Conservation (phyloP, 2,888 invertebrate genomes). For the Tupiocoris notatus region DNA sequence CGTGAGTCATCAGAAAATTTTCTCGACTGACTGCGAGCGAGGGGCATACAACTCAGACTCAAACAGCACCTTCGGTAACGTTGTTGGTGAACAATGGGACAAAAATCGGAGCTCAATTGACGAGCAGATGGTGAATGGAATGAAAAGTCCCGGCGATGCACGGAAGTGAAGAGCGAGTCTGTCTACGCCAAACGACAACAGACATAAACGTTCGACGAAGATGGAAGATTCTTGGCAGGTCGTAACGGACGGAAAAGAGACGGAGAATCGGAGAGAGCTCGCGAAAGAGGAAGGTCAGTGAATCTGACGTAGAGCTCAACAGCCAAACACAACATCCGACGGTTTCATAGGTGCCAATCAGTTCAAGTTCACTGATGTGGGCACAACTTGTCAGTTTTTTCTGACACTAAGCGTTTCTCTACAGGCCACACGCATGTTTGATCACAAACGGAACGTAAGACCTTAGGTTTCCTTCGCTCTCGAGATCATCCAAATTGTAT, state of each 20-base stretch:
- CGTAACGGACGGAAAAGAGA: not conserved
- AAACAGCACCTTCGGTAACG: not conserved
- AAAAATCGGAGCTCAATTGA: conserved; percentile 44
- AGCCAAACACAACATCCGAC: not conserved
- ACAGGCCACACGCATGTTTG: not conserved
- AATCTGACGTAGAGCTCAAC: too few species aligned
- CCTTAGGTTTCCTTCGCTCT: too few species aligned
- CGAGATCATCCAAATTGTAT: too few species aligned
- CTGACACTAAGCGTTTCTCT: conserved; percentile 2
- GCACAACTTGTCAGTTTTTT: conserved; percentile 34
- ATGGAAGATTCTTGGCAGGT: not conserved
- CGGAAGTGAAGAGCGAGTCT: not conserved
- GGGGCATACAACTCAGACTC: not conserved
- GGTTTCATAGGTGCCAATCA: conserved; percentile 10
- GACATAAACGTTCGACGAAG: not conserved
- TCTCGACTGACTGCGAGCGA: not conserved
- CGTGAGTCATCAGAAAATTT: conserved; percentile 39
- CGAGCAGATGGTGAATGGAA: conserved; percentile 42
- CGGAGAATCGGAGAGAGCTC: not conserved
- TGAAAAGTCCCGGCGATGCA: conserved; percentile 13
- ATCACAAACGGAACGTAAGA: too few species aligned
- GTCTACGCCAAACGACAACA: not conserved
- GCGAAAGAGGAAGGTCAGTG: not conserved
- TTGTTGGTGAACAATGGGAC: conserved; percentile 33
- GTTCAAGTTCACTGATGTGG: conserved; percentile 28